Evolutionary conservation across 1,140 invertebrate genomes (phyloP), one percentile per base, ranked within the genome.

Genomic region (Drosophila bocki): DNA sequence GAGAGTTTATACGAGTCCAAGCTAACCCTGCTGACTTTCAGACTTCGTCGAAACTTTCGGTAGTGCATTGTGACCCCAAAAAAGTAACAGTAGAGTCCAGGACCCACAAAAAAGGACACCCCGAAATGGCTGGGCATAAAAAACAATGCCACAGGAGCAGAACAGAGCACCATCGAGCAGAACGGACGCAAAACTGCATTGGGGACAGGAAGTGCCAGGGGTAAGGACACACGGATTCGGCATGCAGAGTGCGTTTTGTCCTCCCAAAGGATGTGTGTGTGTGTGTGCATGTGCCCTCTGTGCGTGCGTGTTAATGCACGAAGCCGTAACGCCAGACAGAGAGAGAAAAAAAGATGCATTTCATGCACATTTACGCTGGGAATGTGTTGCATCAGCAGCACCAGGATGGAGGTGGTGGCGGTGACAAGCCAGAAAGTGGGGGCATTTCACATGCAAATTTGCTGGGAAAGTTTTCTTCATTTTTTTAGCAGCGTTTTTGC

Each of bases 271-370:
- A 84, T 62, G 42, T 50, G 58, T 54, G 32, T 44, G 33, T 56
- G 44, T 59, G 47, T 50, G 61, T 64, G 50, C 47, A 7, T 9
- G 45, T 44, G 32, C 12, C 47, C 69, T 70, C 80, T 72, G 41
- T 86, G 84, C 84, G 85, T 88, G 84, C 78, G 84, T 88, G 84
- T 90, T 88, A 88, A 88, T 88, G 84, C 85, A 90, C 84, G 77
- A 87, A 87, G 80, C 84, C 79, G 84, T 80, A 80, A 78, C 75
- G 56, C 17, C 39, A 22, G 17, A 39, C 22, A 8, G 22, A 54
- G 60, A 50, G 8, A 41, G 29, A 59, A 42, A 50, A 64, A 45
- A 17, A 54, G 51, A 56, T 90, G 77, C 81, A 90, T 80, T 90
- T 81, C 69, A 84, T 84, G 78, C 72, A 78, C 84, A 84, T 61